A percentile compares a stretch with the other conserved stretches of the same genome.
Evolutionary conservation across 53 echinoderm and acorn worm species (phyloP).

Genomic region (Holothuria leucospilota): DNA sequence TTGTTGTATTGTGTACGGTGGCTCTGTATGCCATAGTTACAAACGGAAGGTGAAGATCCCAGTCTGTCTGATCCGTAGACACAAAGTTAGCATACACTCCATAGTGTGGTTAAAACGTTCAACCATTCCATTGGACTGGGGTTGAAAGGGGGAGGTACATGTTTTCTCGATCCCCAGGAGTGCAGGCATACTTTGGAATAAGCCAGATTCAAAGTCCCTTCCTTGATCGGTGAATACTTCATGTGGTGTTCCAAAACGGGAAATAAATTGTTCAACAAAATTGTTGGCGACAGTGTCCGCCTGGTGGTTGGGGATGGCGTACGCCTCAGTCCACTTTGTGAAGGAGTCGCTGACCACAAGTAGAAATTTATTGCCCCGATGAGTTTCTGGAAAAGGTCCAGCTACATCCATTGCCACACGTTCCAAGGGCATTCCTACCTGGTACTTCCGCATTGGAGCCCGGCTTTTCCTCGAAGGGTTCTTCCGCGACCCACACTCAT

Average conservation of each 20-base stretch:
- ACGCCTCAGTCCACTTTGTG: constrained; percentile 19
- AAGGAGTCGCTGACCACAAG: constrained; percentile 27
- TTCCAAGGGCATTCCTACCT: background rate
- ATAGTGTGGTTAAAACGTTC: too few species aligned
- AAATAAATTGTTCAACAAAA: constrained; percentile 11
- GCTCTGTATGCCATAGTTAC: too few species aligned
- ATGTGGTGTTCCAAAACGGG: background rate
- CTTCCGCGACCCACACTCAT: background rate
- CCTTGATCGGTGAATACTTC: too few species aligned
- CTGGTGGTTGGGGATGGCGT: constrained; percentile 14
- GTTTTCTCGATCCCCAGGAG: too few species aligned
- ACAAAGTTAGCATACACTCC: too few species aligned
- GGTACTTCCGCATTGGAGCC: background rate
- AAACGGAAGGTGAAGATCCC: too few species aligned
- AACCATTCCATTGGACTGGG: too few species aligned
- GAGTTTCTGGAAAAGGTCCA: too few species aligned
- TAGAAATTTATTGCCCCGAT: background rate
- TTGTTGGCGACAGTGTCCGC: constrained; percentile 4
- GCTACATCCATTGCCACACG: background rate
- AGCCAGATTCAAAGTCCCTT: background rate
- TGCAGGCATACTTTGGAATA: too few species aligned
- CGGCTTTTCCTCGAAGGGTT: background rate
- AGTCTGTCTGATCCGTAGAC: too few species aligned
- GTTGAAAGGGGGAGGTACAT: too few species aligned
- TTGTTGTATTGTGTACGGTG: too few species aligned